phyloP scores from a whole-genome alignment of 2,113 vertebrate species.

The Gyps fulvus region DNA sequence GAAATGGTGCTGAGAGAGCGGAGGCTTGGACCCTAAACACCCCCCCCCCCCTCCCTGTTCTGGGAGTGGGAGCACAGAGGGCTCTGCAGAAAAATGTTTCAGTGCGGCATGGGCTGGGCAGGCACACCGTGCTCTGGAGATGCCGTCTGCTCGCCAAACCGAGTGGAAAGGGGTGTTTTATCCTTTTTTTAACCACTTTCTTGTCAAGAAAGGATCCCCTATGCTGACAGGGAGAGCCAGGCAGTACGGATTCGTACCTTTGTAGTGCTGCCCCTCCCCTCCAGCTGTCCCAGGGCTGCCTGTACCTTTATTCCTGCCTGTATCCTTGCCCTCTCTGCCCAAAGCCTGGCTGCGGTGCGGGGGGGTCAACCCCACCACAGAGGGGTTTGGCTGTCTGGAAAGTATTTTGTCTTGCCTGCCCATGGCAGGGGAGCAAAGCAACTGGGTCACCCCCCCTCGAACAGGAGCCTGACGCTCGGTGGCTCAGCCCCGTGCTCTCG shows the following conservation, averaged over 20 bases:
- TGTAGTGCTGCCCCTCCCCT: not conserved
- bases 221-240: not conserved
- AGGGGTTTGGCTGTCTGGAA: not conserved
- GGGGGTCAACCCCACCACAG: not conserved
- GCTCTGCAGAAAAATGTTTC: not conserved
- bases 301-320: not conserved
- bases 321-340: not conserved
- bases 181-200: not conserved
- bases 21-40: not conserved
- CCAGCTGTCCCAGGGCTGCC: not conserved
- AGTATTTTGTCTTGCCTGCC: not conserved
- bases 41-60: not conserved
- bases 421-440: not conserved
- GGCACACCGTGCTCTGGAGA: not conserved
- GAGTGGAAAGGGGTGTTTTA: not conserved
- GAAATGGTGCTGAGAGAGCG: not conserved
- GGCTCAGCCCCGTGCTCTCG: not conserved
- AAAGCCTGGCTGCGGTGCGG: not conserved
- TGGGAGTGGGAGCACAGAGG: not conserved
- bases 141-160: not conserved
- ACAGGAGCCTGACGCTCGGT: fast-evolving
- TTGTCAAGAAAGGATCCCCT: not conserved
- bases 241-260: not conserved
- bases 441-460: fast-evolving
- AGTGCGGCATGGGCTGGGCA: not conserved